These are phyloP conservation scores for Propithecus perrieri DNA, from an alignment of 2,797 vertebrate species.

Conservation along the genomic window DNA sequence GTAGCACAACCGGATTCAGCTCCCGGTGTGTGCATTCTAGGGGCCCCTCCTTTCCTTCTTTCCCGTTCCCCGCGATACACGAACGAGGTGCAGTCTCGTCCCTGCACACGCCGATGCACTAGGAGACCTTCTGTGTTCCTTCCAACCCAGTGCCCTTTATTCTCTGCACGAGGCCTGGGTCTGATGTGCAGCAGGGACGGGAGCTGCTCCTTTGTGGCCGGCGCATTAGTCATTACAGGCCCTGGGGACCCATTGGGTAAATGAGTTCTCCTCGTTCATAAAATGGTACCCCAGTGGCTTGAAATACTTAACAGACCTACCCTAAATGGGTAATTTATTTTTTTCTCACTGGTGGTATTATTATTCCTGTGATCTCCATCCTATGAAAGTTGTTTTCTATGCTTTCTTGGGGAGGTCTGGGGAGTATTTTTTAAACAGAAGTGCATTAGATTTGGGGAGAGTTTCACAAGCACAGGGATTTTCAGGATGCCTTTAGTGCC, in stretches of 20 bases:
- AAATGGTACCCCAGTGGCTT: conserved; percentile 45
- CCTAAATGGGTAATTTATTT: conserved; percentile 53
- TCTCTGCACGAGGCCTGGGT: not conserved
- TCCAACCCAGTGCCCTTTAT: not conserved
- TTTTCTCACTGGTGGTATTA: not conserved
- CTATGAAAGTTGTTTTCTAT: not conserved
- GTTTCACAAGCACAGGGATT: not conserved
- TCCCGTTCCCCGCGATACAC: accelerated
- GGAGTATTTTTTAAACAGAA: not conserved
- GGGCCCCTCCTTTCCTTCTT: not conserved
- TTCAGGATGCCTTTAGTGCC: not conserved
- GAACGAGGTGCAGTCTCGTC: not conserved
- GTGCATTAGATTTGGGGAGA: not conserved
- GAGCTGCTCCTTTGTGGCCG: not conserved
- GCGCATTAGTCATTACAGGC: not conserved
- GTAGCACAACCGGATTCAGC: not conserved
- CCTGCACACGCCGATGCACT: accelerated
- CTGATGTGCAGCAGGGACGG: not conserved
- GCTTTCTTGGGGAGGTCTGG: not conserved
- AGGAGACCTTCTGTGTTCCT: not conserved
- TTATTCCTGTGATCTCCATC: not conserved
- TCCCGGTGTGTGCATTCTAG: not conserved
- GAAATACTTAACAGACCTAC: conserved; percentile 19
- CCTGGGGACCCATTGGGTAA: conserved; percentile 58
- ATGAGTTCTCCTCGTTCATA: conserved; percentile 53